Percentiles rank a stretch among this genome's conserved stretches.
These are phyloP conservation scores for Lutjanus erythropterus DNA, from an alignment of 2,113 vertebrate species.

Conservation along the genomic window DNA sequence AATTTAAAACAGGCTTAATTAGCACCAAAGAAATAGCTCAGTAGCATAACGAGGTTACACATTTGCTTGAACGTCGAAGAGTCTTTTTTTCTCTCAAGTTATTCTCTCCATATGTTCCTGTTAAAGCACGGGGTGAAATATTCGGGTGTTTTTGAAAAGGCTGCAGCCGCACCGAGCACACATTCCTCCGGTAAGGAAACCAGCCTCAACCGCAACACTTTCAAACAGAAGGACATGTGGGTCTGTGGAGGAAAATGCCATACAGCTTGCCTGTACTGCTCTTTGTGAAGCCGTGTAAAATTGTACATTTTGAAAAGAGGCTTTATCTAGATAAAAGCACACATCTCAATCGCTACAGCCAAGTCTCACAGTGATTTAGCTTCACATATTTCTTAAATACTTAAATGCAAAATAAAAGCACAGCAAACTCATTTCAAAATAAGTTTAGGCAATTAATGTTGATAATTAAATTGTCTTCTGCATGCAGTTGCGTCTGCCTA, in stretches of 20 bases:
- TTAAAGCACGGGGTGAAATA: not conserved
- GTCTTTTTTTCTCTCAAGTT: not conserved
- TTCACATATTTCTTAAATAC: not conserved
- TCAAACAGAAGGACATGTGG: not conserved
- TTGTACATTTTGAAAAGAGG: not conserved
- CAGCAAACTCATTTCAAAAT: not conserved
- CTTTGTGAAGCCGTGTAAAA: not conserved
- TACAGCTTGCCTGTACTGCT: too few relatives aligned
- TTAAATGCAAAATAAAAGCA: not conserved
- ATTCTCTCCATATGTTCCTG: not conserved
- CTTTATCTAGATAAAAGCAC: not conserved
- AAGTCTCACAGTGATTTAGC: not conserved
- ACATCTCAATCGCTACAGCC: not conserved
- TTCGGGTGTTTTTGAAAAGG: not conserved
- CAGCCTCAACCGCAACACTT: not conserved
- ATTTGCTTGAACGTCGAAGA: not conserved
- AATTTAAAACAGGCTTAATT: not conserved
- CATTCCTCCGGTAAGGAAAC: not conserved
- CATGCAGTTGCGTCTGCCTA: too few relatives aligned
- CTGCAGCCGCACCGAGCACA: constrained; percentile 9
- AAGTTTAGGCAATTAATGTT: not conserved
- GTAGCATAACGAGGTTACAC: not conserved
- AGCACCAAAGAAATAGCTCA: too few relatives aligned
- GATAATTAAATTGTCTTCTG: not conserved
- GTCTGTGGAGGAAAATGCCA: not conserved